A percentile compares a stretch with the other conserved stretches of the same genome.
These are phyloP conservation scores for Metalampra italica DNA, from an alignment of 2,888 invertebrate species.

Conservation along the genomic window DNA sequence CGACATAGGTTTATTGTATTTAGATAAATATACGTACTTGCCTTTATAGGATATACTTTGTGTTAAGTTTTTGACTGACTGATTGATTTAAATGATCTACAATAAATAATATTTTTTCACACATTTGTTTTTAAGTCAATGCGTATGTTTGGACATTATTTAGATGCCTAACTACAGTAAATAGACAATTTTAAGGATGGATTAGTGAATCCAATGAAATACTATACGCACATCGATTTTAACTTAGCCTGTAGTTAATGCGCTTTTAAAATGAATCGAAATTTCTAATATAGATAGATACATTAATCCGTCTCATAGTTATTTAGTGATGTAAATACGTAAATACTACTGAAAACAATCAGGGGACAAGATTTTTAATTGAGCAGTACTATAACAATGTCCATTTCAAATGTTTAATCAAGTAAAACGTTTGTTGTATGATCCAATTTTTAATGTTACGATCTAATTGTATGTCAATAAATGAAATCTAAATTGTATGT, in stretches of 20 bases:
- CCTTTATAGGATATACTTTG: constrained; percentile 55
- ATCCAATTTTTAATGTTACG: constrained; percentile 54
- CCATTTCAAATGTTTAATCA: background rate
- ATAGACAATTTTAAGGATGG: constrained; percentile 52
- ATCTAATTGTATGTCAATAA: constrained; percentile 44
- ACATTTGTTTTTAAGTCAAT: constrained; percentile 54
- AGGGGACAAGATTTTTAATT: too few species aligned
- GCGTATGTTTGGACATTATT: constrained; percentile 37
- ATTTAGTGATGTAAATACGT: background rate
- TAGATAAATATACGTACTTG: constrained; percentile 44
- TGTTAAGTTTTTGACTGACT: constrained; percentile 67
- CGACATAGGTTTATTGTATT: constrained; percentile 22
- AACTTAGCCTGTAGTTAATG: constrained; percentile 33
- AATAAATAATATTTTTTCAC: constrained; percentile 34
- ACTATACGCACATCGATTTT: background rate
- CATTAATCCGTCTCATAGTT: constrained; percentile 32
- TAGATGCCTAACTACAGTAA: constrained; percentile 45
- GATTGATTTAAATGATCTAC: constrained; percentile 65
- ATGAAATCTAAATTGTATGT: constrained; percentile 35
- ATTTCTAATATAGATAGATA: background rate
- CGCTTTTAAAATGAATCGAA: constrained; percentile 18
- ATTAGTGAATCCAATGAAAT: constrained; percentile 30
- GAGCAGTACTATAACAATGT: too few species aligned
- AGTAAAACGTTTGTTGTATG: constrained; percentile 45
- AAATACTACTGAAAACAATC: too few species aligned